These are phyloP conservation scores for Watsonalla cultraria DNA, from an alignment of 2,888 invertebrate species.

Conservation along the genomic window DNA sequence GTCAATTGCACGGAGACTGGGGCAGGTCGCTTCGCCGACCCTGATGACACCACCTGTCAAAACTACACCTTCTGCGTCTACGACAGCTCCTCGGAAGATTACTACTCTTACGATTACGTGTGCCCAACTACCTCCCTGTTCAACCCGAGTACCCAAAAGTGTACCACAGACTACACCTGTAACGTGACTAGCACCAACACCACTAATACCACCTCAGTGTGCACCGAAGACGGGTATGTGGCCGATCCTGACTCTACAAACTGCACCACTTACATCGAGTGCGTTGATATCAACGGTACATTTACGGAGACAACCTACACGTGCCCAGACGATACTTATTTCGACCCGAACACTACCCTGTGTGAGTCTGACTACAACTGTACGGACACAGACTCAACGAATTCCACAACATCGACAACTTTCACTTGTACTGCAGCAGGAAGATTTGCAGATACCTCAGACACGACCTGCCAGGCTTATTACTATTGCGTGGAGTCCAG, in stretches of 20 bases:
- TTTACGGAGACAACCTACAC: slow-evolving; percentile 39
- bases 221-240: slow-evolving; percentile 50
- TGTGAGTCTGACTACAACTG: slow-evolving; percentile 57
- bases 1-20: slow-evolving; percentile 48
- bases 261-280: slow-evolving; percentile 54
- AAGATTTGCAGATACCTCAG: slow-evolving; percentile 53
- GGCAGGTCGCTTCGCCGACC: slow-evolving; percentile 54
- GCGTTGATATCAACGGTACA: slow-evolving; percentile 44
- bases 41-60: slow-evolving; percentile 55
- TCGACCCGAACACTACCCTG: slow-evolving; percentile 48
- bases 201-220: slow-evolving; percentile 30
- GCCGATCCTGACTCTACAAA: slow-evolving; percentile 47
- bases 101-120: slow-evolving; percentile 51
- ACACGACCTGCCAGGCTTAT: slow-evolving; percentile 59
- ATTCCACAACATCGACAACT: slow-evolving; percentile 11
- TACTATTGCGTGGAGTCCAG: slow-evolving; percentile 48
- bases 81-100: slow-evolving; percentile 29
- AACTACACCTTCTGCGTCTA: slow-evolving; percentile 62
- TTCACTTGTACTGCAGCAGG: slow-evolving; percentile 57
- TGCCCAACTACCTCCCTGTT: slow-evolving; percentile 64
- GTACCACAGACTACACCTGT: slow-evolving; percentile 56
- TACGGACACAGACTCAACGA: slow-evolving; percentile 12
- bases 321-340: slow-evolving; percentile 51
- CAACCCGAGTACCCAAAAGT: slow-evolving; percentile 43
- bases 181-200: slow-evolving; percentile 26